Evolutionary conservation across 2,797 vertebrate species (phyloP).

Genomic region (Anguilla marmorata): DNA sequence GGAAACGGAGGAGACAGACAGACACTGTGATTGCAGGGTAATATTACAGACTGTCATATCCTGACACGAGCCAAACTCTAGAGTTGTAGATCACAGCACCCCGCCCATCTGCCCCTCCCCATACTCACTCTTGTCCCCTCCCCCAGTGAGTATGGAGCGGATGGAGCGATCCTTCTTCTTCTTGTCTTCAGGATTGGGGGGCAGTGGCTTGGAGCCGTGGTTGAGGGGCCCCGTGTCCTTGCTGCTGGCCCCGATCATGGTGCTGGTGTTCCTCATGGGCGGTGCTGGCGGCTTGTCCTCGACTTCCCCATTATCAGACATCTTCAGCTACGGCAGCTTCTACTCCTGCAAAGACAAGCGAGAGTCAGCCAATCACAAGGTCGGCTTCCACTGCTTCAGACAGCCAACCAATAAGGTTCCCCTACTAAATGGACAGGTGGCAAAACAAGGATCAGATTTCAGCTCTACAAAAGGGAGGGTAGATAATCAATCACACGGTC

Average conservation of each 20-base stretch:
- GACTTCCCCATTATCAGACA: slow-evolving; percentile 93
- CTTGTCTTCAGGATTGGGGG: slow-evolving; percentile 93
- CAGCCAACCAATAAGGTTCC: neutral
- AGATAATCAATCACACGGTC: neutral
- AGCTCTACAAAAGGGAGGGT: neutral
- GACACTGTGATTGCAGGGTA: neutral
- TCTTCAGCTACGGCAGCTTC: slow-evolving; percentile 71
- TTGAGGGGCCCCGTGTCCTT: slow-evolving; percentile 84
- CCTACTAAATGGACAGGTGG: neutral
- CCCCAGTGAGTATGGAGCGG: slow-evolving; percentile 84
- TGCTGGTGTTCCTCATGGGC: slow-evolving; percentile 96
- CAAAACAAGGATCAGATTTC: neutral
- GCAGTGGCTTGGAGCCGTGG: slow-evolving; percentile 92
- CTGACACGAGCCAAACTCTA: neutral
- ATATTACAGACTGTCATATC: neutral
- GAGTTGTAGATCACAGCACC: neutral
- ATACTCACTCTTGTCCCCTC: slow-evolving; percentile 88
- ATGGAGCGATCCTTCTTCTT: slow-evolving; percentile 93
- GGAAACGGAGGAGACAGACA: neutral
- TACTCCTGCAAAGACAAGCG: slow-evolving; percentile 52
- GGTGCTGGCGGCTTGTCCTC: slow-evolving; percentile 96
- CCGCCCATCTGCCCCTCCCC: neutral
- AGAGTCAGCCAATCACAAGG: slow-evolving; percentile 32
- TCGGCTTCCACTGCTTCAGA: neutral
- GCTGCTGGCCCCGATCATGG: slow-evolving; percentile 84